Base-by-base conservation (phyloP, 2,113 vertebrate genomes). In the Propithecus coquereli region DNA sequence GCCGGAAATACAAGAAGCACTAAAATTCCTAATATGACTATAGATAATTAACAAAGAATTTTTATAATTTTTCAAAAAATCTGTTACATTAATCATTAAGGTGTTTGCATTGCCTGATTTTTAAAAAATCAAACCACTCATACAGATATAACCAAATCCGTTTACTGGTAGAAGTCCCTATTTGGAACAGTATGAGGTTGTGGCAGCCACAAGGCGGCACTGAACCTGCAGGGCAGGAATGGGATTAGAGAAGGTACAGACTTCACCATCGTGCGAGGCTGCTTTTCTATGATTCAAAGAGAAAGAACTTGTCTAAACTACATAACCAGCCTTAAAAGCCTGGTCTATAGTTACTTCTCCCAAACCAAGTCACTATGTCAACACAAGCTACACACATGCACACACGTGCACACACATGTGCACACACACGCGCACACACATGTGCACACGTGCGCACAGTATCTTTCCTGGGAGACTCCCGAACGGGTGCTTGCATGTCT, bases 401-500 rank as follows among this genome's bases (percentile, higher is more conserved):
- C 54, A 17, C 6, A 59, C 8, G 16, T 61, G 27, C 59, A 20
- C 59, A 66, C 45, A 54, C 6, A 16, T 25, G 16, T 61, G 27
- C 59, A 20, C 59, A 66, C 45, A 54, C 6, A 16, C 40, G 40
- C 40, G 40, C 10, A 13, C 12, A 10, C 32, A 2, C 34, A 11
- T 25, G 25, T 25, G 13, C 37, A 11, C 52, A 25, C 5, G 16
- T 40, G 18, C 16, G 23, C 47, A 87, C 20, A 16, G n/a, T 25
- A 34, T 17, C 18, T n/a, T 52, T 54, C n/a, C 45, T 43, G 17
- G 43, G 25, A 71, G 20, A 68, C n/a, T 30, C 30, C 32, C 9
- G 4, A 25, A 43, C 13, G 17, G 3, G 40, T 0, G 25, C 25
- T 40, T 2, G 7, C 0, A 2, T 40, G 50, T 23, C 25, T 34